phyloP scores from a whole-genome alignment of 2,113 vertebrate genomes.

The Tichodroma muraria region DNA sequence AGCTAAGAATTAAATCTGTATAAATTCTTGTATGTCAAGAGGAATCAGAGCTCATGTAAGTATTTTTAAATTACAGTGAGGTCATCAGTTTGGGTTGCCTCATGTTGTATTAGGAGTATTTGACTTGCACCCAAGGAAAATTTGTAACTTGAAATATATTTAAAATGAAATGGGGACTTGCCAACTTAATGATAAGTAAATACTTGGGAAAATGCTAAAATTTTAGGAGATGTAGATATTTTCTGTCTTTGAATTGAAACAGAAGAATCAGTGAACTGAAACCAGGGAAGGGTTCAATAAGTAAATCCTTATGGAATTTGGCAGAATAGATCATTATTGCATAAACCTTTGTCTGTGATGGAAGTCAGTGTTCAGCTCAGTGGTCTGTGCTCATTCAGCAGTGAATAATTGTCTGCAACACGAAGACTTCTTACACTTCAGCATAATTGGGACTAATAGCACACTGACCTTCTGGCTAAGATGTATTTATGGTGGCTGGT shows the following conservation, averaged over 20 bases:
- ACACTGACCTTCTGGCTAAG: conserved; percentile 54
- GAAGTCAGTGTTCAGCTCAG: conserved; percentile 33
- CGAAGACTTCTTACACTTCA: conserved; percentile 38
- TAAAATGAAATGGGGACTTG: not conserved
- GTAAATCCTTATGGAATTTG: conserved; percentile 21
- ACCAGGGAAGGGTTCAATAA: not conserved
- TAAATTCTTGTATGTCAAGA: not conserved
- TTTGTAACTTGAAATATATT: not conserved
- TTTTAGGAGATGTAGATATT: not conserved
- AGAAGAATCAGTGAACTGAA: not conserved
- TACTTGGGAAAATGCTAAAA: not conserved
- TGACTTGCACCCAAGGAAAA: not conserved
- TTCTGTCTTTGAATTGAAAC: not conserved
- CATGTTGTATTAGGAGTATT: not conserved
- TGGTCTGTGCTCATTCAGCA: conserved; percentile 57
- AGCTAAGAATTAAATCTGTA: not conserved
- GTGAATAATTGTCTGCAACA: conserved; percentile 63
- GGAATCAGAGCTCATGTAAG: not conserved
- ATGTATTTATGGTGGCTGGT: conserved; percentile 45
- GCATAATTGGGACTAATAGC: conserved; percentile 68
- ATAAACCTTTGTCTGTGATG: not conserved
- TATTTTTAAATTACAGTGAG: conserved; percentile 12
- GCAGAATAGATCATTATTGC: conserved; percentile 1
- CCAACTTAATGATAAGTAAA: not conserved
- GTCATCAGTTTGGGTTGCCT: conserved; percentile 1